Base-by-base conservation (phyloP, 2,797 vertebrate genomes). In the Huso huso region DNA sequence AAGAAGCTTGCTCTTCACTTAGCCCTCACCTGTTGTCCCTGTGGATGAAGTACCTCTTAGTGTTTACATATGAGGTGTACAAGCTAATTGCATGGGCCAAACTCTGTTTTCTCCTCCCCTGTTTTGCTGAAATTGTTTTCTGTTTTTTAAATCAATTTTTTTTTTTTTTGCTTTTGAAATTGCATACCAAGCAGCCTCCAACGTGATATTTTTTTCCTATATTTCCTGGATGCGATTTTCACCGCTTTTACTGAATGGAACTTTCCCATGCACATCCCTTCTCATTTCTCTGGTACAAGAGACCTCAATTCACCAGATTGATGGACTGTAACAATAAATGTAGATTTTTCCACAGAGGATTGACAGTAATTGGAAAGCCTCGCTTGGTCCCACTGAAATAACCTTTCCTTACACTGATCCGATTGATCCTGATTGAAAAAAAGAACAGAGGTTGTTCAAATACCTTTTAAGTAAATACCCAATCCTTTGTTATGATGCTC, bases 171-270 rank as follows among this genome's bases (percentile, higher is more conserved):
- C 57, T 65, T 77, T 62, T 58, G 0, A 1, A 49, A 63, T 59
- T 58, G 69, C n/a, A 49, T 65, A 74, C 51, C 37, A 48, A 57
- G n/a, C 69, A 61, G 59, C 74, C 67, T 79, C 64, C 77, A 37
- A 37, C 1, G 18, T 61, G 51, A 58, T 51, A n/a, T 50, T 49
- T 7, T 55, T 50, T 12, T 53, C 48, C 61, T 7, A 15, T n/a
- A 9, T 15, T 11, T 53, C 61, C 49, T 48, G 18, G 51, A n/a
- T 67, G 57, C 55, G 53, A 62, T 80, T 74, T 58, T 74, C 68
- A 77, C 75, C 79, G 81, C 84, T 82, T 18, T 80, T 66, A 74
- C 74, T 75, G 69, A 60, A 72, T 59, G 37, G 70, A 51, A 67
- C 51, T 72, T 65, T 74, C 69, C 74, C 69, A 59, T 68, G 48